phyloP scores from a whole-genome alignment of 2,113 vertebrate genomes.

The Microtus ochrogaster region DNA sequence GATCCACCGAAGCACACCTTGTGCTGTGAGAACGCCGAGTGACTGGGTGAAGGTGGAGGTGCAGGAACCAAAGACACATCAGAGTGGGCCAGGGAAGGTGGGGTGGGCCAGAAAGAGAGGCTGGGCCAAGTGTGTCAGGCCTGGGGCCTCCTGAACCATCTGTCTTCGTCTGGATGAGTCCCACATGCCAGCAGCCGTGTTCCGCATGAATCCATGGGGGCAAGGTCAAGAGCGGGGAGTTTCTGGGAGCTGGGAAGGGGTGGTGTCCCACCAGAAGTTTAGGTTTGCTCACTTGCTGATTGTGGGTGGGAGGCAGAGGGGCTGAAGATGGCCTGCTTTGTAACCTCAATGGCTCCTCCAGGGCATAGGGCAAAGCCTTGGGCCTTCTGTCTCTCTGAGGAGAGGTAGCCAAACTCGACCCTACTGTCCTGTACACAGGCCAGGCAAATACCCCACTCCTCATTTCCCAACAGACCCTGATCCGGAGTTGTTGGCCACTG shows the following conservation, averaged over 20 bases:
- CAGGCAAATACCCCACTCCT: background rate
- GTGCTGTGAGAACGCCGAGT: background rate
- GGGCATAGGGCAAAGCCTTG: background rate
- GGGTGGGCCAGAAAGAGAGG: background rate
- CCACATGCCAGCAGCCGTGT: background rate
- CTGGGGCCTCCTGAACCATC: background rate
- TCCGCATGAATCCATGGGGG: background rate
- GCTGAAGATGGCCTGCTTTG: background rate
- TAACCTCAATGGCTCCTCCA: background rate
- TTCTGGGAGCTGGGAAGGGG: background rate
- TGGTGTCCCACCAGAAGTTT: background rate
- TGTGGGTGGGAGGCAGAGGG: background rate
- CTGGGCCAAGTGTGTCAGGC: no score
- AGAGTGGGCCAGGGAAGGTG: no score
- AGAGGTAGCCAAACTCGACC: background rate
- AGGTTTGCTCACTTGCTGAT: background rate
- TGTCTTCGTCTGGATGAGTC: background rate
- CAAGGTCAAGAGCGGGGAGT: background rate
- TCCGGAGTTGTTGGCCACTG: background rate
- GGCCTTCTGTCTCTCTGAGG: background rate
- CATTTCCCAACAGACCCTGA: background rate
- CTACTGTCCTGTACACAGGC: background rate
- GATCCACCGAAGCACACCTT: background rate
- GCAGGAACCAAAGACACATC: background rate
- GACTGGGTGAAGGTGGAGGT: background rate